Evolutionary conservation across 1,140 invertebrate genomes (phyloP).

Genomic region (Bicyclus anynana): DNA sequence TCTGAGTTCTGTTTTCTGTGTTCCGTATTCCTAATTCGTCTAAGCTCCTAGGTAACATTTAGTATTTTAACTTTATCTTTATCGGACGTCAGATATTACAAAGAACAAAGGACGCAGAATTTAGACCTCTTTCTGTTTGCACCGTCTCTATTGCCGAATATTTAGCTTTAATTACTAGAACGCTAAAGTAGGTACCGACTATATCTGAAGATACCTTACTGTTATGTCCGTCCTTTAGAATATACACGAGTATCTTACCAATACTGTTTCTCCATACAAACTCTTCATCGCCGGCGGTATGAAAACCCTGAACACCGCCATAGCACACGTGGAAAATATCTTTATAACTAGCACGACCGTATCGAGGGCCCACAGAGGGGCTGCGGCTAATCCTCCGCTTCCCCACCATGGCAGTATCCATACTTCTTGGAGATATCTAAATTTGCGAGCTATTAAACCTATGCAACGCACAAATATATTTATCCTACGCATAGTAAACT

Average conservation of each 20-base stretch:
- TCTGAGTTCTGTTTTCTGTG: too few species aligned
- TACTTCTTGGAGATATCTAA: constrained; percentile 52
- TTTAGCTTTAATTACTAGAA: too few species aligned
- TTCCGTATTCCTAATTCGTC: too few species aligned
- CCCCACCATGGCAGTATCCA: constrained; percentile 65
- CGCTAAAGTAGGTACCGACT: too few species aligned
- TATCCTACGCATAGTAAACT: constrained; percentile 44
- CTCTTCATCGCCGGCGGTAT: constrained; percentile 57
- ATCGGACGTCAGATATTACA: too few species aligned
- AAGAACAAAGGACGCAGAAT: too few species aligned
- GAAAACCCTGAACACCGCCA: constrained; percentile 39
- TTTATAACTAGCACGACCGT: constrained; percentile 54
- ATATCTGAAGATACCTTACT: too few species aligned
- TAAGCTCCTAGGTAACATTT: too few species aligned
- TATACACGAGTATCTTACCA: constrained; percentile 31
- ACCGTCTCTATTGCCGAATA: too few species aligned
- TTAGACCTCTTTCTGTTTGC: too few species aligned
- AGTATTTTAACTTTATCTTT: too few species aligned
- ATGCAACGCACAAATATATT: constrained; percentile 52
- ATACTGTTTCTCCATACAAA: constrained; percentile 59
- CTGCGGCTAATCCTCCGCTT: constrained; percentile 42
- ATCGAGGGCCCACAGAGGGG: constrained; percentile 55
- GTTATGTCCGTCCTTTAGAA: too few species aligned
- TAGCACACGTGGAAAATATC: constrained; percentile 47
- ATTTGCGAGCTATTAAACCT: constrained; percentile 50